phyloP scores from a whole-genome alignment of 2,888 invertebrate genomes.

The Ormyrus labotus region DNA sequence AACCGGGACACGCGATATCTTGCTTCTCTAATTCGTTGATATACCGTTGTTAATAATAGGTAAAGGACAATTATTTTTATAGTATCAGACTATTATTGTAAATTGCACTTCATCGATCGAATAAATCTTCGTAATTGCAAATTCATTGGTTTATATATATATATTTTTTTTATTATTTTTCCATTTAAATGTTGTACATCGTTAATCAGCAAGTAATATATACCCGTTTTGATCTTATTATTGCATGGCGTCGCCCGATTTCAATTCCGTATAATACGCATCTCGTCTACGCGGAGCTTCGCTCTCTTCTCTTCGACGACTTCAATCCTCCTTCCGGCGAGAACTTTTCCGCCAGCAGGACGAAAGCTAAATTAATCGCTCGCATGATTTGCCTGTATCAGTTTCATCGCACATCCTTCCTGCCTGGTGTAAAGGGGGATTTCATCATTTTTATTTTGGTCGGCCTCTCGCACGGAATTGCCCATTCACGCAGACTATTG shows the following conservation, averaged over 20 bases:
- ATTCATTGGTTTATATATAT: conserved; percentile 19
- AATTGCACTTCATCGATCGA: conserved; percentile 40
- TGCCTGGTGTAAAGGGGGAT: neutral
- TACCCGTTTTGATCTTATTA: conserved; percentile 50
- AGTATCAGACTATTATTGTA: conserved; percentile 47
- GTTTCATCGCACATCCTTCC: neutral
- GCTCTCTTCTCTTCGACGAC: too few relatives aligned
- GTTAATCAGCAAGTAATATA: conserved; percentile 4
- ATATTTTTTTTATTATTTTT: conserved; percentile 1
- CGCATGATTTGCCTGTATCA: too few relatives aligned
- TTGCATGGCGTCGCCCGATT: conserved; percentile 42
- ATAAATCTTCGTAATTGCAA: conserved; percentile 48
- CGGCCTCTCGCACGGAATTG: too few relatives aligned
- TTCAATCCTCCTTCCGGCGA: too few relatives aligned
- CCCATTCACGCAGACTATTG: too few relatives aligned
- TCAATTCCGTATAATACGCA: conserved; percentile 30
- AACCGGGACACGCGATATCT: conserved; percentile 13
- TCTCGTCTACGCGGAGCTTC: too few relatives aligned
- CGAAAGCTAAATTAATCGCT: too few relatives aligned
- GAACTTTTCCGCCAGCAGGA: too few relatives aligned
- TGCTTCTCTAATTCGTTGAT: conserved; percentile 25
- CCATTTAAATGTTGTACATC: conserved; percentile 16
- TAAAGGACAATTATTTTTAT: conserved; percentile 34
- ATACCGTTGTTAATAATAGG: neutral
- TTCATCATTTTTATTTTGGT: too few relatives aligned